These are phyloP conservation scores for Xyrauchen texanus DNA, from an alignment of 2,113 vertebrate species.

Conservation along the genomic window DNA sequence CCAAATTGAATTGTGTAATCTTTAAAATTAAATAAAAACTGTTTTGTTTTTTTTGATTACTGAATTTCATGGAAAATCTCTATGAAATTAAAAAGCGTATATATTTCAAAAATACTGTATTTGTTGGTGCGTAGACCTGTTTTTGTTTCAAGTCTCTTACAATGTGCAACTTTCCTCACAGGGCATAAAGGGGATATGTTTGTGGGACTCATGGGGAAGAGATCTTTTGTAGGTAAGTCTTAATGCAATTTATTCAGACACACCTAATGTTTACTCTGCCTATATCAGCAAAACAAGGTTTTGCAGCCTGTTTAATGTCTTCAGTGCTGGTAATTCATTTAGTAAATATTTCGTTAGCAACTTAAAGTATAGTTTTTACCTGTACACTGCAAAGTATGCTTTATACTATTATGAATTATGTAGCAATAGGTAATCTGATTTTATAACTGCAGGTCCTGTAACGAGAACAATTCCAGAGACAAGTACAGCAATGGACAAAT, in stretches of 20 bases:
- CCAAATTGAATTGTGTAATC: too few species aligned
- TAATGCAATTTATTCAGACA: too few species aligned
- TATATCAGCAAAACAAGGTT: too few species aligned
- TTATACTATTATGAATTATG: neutral
- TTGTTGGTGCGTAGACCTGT: too few species aligned
- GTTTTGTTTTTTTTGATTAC: too few species aligned
- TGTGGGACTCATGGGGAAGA: constrained; percentile 73
- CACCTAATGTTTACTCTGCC: too few species aligned
- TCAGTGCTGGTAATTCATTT: neutral
- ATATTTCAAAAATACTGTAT: too few species aligned
- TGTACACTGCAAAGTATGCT: too few species aligned
- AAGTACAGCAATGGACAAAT: constrained; percentile 49
- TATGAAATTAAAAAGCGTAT: too few species aligned
- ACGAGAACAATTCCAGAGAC: constrained; percentile 51
- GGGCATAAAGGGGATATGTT: constrained; percentile 70
- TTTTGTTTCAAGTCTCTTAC: neutral
- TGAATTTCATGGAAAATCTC: too few species aligned
- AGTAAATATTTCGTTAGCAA: too few species aligned
- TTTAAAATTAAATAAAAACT: too few species aligned
- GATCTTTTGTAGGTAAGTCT: constrained; percentile 64
- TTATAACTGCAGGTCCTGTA: constrained; percentile 57
- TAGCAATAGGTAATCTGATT: constrained; percentile 4
- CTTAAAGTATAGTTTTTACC: neutral
- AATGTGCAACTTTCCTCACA: constrained; percentile 38
- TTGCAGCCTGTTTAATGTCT: neutral